These are phyloP conservation scores for Helarctos malayanus DNA, from an alignment of 2,797 vertebrate species.

Conservation along the genomic window DNA sequence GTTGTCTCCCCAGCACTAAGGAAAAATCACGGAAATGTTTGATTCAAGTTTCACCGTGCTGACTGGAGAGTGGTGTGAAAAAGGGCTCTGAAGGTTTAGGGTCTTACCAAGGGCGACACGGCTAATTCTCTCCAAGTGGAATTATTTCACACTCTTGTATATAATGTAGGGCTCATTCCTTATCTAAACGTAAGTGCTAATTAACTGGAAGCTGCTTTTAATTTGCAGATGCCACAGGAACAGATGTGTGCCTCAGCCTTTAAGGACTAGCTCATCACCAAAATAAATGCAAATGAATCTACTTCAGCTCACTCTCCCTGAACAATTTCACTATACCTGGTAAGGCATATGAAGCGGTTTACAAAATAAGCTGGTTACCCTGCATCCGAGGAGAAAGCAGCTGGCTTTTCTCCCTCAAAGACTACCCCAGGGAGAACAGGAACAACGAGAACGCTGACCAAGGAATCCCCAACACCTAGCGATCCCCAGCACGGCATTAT, in stretches of 20 bases:
- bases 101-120: not conserved
- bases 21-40: constrained; percentile 73
- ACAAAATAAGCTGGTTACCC: not conserved
- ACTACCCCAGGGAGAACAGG: not conserved
- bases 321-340: not conserved
- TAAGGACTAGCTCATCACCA: not conserved
- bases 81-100: not conserved
- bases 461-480: not conserved
- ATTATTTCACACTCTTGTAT: constrained; percentile 46
- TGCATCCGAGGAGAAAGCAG: not conserved
- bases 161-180: not conserved
- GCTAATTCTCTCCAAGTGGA: not conserved
- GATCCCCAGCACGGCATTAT: accelerated
- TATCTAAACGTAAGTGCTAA: constrained; percentile 7
- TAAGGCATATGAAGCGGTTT: not conserved
- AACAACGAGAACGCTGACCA: not conserved
- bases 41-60: constrained; percentile 45
- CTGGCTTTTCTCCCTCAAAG: not conserved
- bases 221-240: not conserved
- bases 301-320: not conserved
- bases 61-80: not conserved
- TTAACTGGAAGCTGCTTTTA: not conserved
- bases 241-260: not conserved
- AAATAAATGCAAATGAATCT: not conserved
- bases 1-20: constrained; percentile 96